phyloP scores from a whole-genome alignment of 1,140 invertebrate species.

The Mactra quadrangularis region DNA sequence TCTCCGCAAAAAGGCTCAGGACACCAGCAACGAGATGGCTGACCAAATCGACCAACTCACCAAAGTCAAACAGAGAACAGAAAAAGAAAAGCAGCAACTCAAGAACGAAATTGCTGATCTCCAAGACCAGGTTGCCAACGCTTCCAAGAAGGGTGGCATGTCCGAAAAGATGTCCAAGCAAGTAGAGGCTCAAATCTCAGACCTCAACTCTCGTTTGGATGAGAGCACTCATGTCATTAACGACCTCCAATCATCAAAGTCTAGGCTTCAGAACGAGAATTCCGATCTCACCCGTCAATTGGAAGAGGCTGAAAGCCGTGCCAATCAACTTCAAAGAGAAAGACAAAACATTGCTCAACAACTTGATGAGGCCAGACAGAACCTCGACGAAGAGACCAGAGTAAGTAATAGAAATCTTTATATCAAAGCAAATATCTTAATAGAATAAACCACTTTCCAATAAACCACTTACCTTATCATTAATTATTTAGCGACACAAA shows the following conservation, averaged over 20 bases:
- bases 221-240: conserved; percentile 74
- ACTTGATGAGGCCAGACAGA: conserved; percentile 96
- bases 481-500: too few species aligned
- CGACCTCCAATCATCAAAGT: conserved; percentile 80
- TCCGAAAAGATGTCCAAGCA: conserved; percentile 99
- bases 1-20: conserved; percentile 99
- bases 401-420: too few species aligned
- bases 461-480: neutral
- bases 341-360: conserved; percentile 96
- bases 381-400: conserved; percentile 97
- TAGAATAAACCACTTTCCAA: neutral
- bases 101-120: conserved; percentile 97
- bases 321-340: conserved; percentile 97
- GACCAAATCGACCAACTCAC: conserved; percentile 99
- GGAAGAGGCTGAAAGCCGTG: conserved; percentile 98
- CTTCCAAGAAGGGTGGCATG: conserved; percentile 97
- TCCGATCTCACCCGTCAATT: conserved; percentile 93
- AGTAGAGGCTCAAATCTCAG: conserved; percentile 96
- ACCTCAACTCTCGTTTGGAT: conserved; percentile 97
- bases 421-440: neutral
- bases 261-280: conserved; percentile 91
- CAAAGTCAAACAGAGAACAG: conserved; percentile 99
- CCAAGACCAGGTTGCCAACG: conserved; percentile 91
- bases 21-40: conserved; percentile 95
- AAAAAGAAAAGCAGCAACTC: conserved; percentile 97